Evolutionary conservation across 2,113 vertebrate species (phyloP).

Genomic region (Dendropsophus ebraccatus): DNA sequence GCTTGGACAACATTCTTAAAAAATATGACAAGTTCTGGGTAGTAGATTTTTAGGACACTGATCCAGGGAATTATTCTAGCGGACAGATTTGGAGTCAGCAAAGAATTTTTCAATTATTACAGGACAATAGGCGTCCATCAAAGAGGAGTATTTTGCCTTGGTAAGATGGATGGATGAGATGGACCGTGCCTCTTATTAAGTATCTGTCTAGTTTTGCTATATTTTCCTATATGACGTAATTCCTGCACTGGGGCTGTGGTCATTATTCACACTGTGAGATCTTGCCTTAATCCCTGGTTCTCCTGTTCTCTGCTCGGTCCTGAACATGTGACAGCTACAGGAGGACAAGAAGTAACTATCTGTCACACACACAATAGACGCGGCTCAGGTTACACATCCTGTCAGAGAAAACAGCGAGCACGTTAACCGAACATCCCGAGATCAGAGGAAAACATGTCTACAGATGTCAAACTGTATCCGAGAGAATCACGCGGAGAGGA

Average conservation of each 20-base stretch:
- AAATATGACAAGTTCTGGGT: no score
- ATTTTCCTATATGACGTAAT: no score
- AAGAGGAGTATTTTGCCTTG: no score
- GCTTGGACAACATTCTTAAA: no score
- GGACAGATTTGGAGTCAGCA: no score
- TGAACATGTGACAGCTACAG: background rate
- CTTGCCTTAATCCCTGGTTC: background rate
- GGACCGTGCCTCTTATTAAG: no score
- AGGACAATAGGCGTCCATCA: no score
- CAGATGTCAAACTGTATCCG: background rate
- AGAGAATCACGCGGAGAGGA: background rate
- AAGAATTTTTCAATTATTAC: no score
- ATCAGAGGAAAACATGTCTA: conserved; percentile 2
- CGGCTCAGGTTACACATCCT: background rate
- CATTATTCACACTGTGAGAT: background rate
- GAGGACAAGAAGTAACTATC: background rate
- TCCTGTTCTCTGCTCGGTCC: background rate
- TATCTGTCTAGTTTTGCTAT: no score
- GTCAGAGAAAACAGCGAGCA: background rate
- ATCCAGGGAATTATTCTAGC: no score
- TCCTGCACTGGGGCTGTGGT: background rate
- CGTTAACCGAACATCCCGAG: background rate
- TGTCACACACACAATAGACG: background rate
- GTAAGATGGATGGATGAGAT: no score
- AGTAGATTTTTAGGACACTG: no score